phyloP scores from a whole-genome alignment of 2,888 invertebrate species.

The Allolobophora icterica region DNA sequence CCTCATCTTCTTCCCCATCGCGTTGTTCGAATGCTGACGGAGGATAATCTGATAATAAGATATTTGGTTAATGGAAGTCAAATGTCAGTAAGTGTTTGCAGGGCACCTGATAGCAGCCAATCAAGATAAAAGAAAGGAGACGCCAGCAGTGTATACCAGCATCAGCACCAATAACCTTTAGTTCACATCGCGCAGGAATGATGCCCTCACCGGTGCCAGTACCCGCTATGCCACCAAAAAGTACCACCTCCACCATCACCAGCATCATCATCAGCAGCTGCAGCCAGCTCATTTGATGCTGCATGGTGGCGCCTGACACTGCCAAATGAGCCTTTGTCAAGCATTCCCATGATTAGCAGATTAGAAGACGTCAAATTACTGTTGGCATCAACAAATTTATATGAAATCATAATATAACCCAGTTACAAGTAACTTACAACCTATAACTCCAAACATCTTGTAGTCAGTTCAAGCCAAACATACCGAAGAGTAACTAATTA shows the following conservation, averaged over 20 bases:
- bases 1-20: neutral
- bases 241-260: neutral
- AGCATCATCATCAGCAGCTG: neutral
- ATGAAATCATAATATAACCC: neutral
- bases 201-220: constrained; percentile 3
- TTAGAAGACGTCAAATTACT: neutral
- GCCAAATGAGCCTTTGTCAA: neutral
- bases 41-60: constrained; percentile 24
- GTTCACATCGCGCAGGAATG: neutral
- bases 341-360: neutral
- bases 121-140: neutral
- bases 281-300: neutral
- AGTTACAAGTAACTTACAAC: too few relatives aligned
- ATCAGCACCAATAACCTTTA: constrained; percentile 22
- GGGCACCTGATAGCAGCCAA: neutral
- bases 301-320: neutral
- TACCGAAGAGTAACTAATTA: neutral
- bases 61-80: constrained; percentile 26
- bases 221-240: constrained; percentile 9
- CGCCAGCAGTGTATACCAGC: neutral
- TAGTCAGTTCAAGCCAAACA: neutral
- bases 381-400: neutral
- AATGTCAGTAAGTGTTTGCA: constrained; percentile 26
- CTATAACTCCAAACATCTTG: neutral
- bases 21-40: neutral